These are phyloP conservation scores for Coendou prehensilis DNA, from an alignment of 2,797 vertebrate species.

Conservation along the genomic window DNA sequence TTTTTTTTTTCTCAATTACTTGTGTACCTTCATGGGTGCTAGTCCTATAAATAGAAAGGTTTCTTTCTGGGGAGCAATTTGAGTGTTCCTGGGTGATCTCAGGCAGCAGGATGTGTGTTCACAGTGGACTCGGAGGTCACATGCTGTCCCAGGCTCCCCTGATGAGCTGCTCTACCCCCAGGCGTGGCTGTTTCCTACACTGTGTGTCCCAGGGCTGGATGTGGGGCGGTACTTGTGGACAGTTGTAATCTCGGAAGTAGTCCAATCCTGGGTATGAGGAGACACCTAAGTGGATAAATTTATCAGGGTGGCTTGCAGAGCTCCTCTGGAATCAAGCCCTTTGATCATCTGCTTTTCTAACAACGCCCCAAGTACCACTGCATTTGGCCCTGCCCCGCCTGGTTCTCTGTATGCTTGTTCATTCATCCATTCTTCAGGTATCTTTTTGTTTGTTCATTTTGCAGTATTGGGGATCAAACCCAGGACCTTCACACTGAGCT, in stretches of 20 bases:
- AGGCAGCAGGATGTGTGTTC: background rate
- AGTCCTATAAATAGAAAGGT: background rate
- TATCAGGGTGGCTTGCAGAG: background rate
- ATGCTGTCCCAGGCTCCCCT: background rate
- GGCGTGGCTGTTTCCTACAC: fast-evolving
- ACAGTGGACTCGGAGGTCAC: background rate
- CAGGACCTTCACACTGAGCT: background rate
- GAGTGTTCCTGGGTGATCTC: background rate
- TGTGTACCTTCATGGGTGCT: background rate
- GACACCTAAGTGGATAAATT: background rate
- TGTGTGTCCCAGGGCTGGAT: background rate
- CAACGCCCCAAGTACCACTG: background rate
- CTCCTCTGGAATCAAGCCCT: background rate
- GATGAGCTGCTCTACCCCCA: background rate
- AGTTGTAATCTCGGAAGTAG: background rate
- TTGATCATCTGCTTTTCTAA: background rate
- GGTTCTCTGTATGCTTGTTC: fast-evolving
- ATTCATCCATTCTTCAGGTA: background rate
- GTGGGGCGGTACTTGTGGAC: background rate
- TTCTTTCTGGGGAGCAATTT: background rate
- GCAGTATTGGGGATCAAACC: background rate
- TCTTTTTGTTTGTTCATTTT: background rate
- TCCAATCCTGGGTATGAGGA: background rate
- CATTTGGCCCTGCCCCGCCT: background rate
- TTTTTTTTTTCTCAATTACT: background rate